phyloP scores from a whole-genome alignment of 2,888 invertebrate species.

The Cinara cedri region DNA sequence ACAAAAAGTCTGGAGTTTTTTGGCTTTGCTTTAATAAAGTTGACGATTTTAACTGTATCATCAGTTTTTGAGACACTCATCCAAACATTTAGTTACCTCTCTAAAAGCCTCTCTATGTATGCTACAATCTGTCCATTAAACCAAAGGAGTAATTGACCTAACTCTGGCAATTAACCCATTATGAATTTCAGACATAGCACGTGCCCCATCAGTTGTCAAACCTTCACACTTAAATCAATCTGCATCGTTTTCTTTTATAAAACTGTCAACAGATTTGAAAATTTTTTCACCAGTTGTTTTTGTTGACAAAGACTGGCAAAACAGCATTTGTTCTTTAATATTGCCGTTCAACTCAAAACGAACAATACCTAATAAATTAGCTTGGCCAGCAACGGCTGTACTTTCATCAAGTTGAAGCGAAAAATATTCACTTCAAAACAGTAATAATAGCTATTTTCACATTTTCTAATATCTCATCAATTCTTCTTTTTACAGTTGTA shows the following conservation, averaged over 20 bases:
- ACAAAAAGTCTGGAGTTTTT: too few species aligned
- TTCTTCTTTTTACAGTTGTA: constrained; percentile 43
- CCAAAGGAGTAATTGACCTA: constrained; percentile 59
- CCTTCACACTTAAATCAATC: constrained; percentile 58
- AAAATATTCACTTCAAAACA: constrained; percentile 44
- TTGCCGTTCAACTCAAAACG: constrained; percentile 24
- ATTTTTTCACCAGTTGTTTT: constrained; percentile 45
- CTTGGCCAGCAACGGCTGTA: constrained; percentile 23
- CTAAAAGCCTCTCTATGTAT: constrained; percentile 59
- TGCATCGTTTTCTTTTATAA: constrained; percentile 54
- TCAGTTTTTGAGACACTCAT: too few species aligned
- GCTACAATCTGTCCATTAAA: constrained; percentile 59
- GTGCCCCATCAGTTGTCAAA: constrained; percentile 58
- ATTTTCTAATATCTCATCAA: constrained; percentile 38
- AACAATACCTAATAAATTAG: constrained; percentile 25
- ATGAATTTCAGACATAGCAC: constrained; percentile 58
- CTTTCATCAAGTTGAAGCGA: constrained; percentile 38
- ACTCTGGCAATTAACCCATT: constrained; percentile 59
- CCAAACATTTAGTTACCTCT: constrained; percentile 8
- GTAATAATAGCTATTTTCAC: constrained; percentile 31
- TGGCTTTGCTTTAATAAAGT: too few species aligned
- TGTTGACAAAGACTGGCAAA: constrained; percentile 58
- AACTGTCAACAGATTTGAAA: constrained; percentile 57
- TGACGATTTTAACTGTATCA: too few species aligned
- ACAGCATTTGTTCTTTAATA: constrained; percentile 58